Base-by-base conservation (phyloP, 2,113 vertebrate genomes). In the Paramisgurnus dabryanus region DNA sequence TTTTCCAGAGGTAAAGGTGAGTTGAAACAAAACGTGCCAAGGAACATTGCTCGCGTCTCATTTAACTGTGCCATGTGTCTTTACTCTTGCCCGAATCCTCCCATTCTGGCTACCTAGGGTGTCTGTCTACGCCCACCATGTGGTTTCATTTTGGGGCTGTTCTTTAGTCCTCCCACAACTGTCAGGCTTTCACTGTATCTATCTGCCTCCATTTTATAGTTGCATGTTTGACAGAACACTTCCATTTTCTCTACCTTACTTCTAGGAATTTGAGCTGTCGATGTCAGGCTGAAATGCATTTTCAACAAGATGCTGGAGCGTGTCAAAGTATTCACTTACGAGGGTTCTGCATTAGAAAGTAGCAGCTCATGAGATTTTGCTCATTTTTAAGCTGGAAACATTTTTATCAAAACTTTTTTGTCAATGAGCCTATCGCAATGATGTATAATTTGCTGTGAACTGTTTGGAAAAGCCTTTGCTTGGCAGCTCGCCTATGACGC, bases 151-250 rank as follows among this genome's bases (percentile, higher is more conserved):
- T 87, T 79, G 82, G 68, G n/a, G 40, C 78, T 75, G 61, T 65
- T 67, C 64, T 76, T 18, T 60, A 53, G 67, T 80, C 34, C 43
- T 50, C 81, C 41, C 0, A 34, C 71, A 61, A 72, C 63, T 67
- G 60, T 86, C 70, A 86, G 69, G 65, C 65, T 79, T 86, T 80
- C 40, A 45, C 82, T 67, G 84, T 86, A 83, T 83, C 69, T 82
- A 74, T 89, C 82, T 76, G 61, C 67, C 84, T 80, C 34, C 11
- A 76, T 89, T 85, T 83, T 84, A 89, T 87, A 86, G 17, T 78
- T 85, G 72, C 87, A 86, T 87, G 85, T 83, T 77, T 58, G 43
- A 40, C 66, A 69, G 39, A 10, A 34, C 71, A n/a, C 47, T 60
- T 50, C 66, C 27, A 8, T 81, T 74, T 67, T 67, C 50, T 72